Evolutionary conservation across 2,888 invertebrate genomes (phyloP).

Genomic region (Siphonodentalium dalli): DNA sequence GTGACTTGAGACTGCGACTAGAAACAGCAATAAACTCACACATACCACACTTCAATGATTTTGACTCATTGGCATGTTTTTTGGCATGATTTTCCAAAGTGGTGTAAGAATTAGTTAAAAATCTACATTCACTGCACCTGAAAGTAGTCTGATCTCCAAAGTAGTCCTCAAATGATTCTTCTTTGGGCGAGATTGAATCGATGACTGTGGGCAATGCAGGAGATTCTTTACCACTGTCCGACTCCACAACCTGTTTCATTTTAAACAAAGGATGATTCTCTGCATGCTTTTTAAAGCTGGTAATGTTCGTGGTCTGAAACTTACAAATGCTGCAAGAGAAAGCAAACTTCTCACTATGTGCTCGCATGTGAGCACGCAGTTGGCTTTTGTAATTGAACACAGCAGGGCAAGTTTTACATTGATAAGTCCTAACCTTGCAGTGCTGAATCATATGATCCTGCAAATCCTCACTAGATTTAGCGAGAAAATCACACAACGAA

Average conservation of each 20-base stretch:
- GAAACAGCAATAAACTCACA: slow-evolving; percentile 62
- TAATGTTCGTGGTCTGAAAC: slow-evolving; percentile 48
- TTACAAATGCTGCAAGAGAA: slow-evolving; percentile 53
- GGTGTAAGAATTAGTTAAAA: slow-evolving; percentile 32
- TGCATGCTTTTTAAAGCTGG: slow-evolving; percentile 36
- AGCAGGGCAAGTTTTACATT: slow-evolving; percentile 57
- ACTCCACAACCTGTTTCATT: slow-evolving; percentile 32
- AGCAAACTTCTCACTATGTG: slow-evolving; percentile 53
- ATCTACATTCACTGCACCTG: slow-evolving; percentile 48
- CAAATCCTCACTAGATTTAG: slow-evolving; percentile 50
- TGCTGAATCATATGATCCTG: slow-evolving; percentile 63
- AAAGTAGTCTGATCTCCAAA: slow-evolving; percentile 10
- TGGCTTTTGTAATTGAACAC: slow-evolving; percentile 62
- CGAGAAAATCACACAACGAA: slow-evolving; percentile 57
- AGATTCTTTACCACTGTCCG: slow-evolving; percentile 26
- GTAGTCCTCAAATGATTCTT: not conserved
- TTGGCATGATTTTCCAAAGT: slow-evolving; percentile 42
- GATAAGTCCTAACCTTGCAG: slow-evolving; percentile 59
- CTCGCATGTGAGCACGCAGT: slow-evolving; percentile 61
- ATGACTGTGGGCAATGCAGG: not conserved
- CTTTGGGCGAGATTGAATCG: not conserved
- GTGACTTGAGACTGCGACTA: slow-evolving; percentile 60
- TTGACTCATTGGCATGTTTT: slow-evolving; percentile 31
- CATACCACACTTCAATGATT: slow-evolving; percentile 50
- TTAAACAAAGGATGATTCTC: slow-evolving; percentile 37